These are phyloP conservation scores for Rhodeus uyekii DNA, from an alignment of 2,797 vertebrate species.

Conservation along the genomic window DNA sequence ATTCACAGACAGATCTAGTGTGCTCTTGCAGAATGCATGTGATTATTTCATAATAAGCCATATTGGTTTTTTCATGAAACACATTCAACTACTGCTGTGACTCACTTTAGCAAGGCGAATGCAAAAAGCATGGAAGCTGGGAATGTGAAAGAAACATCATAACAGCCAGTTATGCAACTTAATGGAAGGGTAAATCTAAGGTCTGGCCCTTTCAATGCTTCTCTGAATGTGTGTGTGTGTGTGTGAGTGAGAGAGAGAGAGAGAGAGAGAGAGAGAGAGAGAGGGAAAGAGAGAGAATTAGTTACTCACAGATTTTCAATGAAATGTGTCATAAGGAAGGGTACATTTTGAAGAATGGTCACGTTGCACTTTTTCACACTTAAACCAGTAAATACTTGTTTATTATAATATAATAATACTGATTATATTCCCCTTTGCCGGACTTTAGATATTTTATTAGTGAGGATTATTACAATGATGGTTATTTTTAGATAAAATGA, in stretches of 20 bases:
- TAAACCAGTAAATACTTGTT: no score
- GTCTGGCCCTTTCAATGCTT: not conserved
- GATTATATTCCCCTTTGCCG: not conserved
- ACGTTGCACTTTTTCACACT: not conserved
- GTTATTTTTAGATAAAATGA: not conserved
- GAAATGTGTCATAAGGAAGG: not conserved
- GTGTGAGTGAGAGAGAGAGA: not conserved
- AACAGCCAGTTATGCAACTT: not conserved
- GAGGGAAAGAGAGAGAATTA: not conserved
- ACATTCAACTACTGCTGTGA: constrained; percentile 9
- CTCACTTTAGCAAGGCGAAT: not conserved
- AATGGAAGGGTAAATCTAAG: not conserved
- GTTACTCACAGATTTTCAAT: not conserved
- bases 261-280: accelerated
- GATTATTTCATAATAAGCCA: constrained; percentile 2
- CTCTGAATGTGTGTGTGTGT: no score
- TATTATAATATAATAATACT: no score
- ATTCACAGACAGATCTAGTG: not conserved
- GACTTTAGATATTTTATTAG: not conserved
- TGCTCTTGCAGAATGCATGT: not conserved
- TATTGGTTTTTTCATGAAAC: not conserved
- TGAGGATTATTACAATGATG: not conserved
- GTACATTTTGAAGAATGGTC: not conserved
- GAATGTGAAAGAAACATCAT: not conserved
- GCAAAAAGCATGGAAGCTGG: not conserved